A percentile compares a stretch with the other conserved stretches of the same genome.
Evolutionary conservation across 2,113 vertebrate genomes (phyloP).

Genomic region (Acanthochromis polyacanthus): DNA sequence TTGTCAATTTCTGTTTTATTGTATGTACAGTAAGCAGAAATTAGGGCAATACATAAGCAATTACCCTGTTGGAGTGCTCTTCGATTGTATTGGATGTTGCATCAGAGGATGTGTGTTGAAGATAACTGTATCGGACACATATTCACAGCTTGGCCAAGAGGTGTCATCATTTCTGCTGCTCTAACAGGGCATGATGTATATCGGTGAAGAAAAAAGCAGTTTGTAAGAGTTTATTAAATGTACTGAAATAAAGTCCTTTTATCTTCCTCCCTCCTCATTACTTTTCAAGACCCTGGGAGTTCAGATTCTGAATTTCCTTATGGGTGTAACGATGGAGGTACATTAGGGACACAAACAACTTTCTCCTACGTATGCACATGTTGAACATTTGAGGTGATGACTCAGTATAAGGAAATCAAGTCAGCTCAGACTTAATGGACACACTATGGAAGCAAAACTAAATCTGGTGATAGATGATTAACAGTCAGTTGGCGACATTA

Average conservation of each 20-base stretch:
- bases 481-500: neutral
- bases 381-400: slow-evolving; percentile 3
- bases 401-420: neutral
- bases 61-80: neutral
- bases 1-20: too few species aligned
- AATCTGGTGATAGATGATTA: neutral
- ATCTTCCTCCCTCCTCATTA: neutral
- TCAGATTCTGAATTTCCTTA: slow-evolving; percentile 5
- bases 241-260: neutral
- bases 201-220: neutral
- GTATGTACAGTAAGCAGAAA: neutral
- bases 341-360: slow-evolving; percentile 3
- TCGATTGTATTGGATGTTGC: neutral
- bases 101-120: neutral
- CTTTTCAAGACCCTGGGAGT: neutral
- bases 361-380: slow-evolving; percentile 19
- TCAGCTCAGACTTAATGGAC: neutral
- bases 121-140: neutral
- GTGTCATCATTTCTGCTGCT: neutral
- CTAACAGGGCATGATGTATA: neutral
- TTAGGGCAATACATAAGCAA: neutral
- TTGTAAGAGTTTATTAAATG: neutral
- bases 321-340: slow-evolving; percentile 17
- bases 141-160: neutral
- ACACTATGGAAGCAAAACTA: neutral